Evolutionary conservation across 2,888 invertebrate genomes (phyloP).

Genomic region (Stegana nigrithorax): DNA sequence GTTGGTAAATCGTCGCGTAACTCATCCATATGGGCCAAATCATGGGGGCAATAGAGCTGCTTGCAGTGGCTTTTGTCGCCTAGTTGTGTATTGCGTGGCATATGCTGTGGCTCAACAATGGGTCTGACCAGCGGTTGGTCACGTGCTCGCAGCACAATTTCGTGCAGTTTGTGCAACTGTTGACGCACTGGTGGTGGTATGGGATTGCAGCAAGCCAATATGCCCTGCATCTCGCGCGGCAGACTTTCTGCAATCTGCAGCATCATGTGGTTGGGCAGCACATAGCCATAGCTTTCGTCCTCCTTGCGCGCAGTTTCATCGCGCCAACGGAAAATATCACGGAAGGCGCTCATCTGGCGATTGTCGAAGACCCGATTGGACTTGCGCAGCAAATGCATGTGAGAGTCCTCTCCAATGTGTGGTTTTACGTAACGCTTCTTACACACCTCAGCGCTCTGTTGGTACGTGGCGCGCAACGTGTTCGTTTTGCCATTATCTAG

Average conservation of each 20-base stretch:
- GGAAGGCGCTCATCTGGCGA: slow-evolving; percentile 85
- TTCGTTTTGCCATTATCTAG: slow-evolving; percentile 75
- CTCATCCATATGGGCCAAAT: slow-evolving; percentile 71
- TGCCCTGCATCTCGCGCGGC: slow-evolving; percentile 92
- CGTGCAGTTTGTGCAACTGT: slow-evolving; percentile 73
- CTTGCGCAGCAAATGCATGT: slow-evolving; percentile 81
- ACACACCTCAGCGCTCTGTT: slow-evolving; percentile 81
- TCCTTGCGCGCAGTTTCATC: slow-evolving; percentile 84
- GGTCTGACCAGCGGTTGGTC: slow-evolving; percentile 77
- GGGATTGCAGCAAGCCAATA: slow-evolving; percentile 92
- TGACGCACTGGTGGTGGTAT: slow-evolving; percentile 80
- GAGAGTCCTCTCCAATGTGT: slow-evolving; percentile 75
- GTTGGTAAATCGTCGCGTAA: slow-evolving; percentile 73
- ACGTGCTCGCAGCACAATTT: slow-evolving; percentile 77
- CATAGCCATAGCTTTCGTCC: slow-evolving; percentile 93
- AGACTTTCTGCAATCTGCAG: slow-evolving; percentile 87
- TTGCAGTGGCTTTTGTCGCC: slow-evolving; percentile 58
- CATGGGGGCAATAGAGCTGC: slow-evolving; percentile 74
- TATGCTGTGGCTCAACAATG: slow-evolving; percentile 55
- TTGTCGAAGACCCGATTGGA: slow-evolving; percentile 86
- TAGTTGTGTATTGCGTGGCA: slow-evolving; percentile 33
- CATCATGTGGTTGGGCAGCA: slow-evolving; percentile 96
- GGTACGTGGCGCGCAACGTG: slow-evolving; percentile 77
- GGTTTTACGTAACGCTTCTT: slow-evolving; percentile 86
- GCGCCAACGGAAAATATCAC: slow-evolving; percentile 87